Evolutionary conservation across 1,140 invertebrate genomes (phyloP), one percentile per base, ranked within the genome.

Genomic region (Apis cerana): DNA sequence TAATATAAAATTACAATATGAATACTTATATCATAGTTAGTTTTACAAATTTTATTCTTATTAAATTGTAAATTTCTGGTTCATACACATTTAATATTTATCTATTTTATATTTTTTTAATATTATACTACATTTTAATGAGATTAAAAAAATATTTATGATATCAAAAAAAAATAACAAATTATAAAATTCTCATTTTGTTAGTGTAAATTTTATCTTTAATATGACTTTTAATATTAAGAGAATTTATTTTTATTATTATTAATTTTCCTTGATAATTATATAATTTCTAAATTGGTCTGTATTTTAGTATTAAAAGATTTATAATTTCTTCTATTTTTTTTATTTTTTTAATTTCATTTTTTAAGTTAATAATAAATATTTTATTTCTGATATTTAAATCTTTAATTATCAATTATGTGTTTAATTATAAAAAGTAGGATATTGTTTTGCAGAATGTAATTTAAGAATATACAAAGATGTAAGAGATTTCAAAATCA

Each of bases 11-110:
- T 27, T 43, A 8, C 15, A 13, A 48, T 23, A 13, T 21, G 33
- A 43, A 43, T 43, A n/a, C 43, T 13, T 3, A 33, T 65, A 23
- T 13, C 33, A 19, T n/a, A n/a, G 3, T 10, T n/a, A 43, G 54
- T 65, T 43, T 43, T 43, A 61, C 54, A 65, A 76, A 61, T 52
- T 75, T 52, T 64, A 54, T 11, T 27, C n/a, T n/a, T 52, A n/a
- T 15, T 21, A 65, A 76, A 65, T 65, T 23, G 19, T 54, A 50
- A 54, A 52, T 19, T 65, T 76, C 23, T 61, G 50, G 65, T 27
- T 65, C 75, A 54, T n/a, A 10, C n/a, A n/a, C 48, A n/a, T 27
- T 64, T 64, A 23, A 50, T 23, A 48, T 54, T 52, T 48, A 33
- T 75, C 59, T 50, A 75, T 64, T 62, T 23, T 17, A 13, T 23